Evolutionary conservation across 2,797 vertebrate genomes (phyloP).

Genomic region (Neostethus bicornis): DNA sequence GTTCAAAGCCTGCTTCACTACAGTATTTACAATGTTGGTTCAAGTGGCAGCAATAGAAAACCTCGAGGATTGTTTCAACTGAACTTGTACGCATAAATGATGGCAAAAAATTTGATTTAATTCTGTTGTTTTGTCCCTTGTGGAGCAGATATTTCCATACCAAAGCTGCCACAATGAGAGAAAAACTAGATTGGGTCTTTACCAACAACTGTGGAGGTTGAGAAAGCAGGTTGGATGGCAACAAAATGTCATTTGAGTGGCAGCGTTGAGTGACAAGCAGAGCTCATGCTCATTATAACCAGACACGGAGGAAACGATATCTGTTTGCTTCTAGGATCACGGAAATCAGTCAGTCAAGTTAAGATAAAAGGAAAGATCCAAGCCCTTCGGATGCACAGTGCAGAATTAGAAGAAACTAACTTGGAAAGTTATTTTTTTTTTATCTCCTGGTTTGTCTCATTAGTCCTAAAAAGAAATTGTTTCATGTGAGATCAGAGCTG

Average conservation of each 20-base stretch:
- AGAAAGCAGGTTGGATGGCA: conserved; percentile 24
- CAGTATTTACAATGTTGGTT: conserved; percentile 41
- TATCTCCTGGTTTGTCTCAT: conserved; percentile 39
- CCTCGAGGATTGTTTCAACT: conserved; percentile 1
- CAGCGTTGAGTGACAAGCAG: conserved; percentile 13
- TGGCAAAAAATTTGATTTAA: neutral
- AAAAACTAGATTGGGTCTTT: conserved; percentile 52
- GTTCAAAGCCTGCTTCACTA: conserved; percentile 20
- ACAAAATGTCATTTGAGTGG: conserved; percentile 24
- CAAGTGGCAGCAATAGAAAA: neutral
- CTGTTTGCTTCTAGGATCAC: conserved; percentile 13
- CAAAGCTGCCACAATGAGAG: conserved; percentile 7
- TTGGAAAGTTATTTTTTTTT: conserved; percentile 14
- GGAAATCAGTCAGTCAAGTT: conserved; percentile 18
- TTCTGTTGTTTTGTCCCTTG: conserved; percentile 5
- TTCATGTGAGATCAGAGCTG: conserved; percentile 55
- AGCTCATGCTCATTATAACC: conserved; percentile 16
- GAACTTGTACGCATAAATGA: neutral
- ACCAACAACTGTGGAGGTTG: conserved; percentile 6
- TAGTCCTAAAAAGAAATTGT: conserved; percentile 42
- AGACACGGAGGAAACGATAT: conserved; percentile 11
- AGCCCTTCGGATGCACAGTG: conserved; percentile 45
- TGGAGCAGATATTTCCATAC: conserved; percentile 8
- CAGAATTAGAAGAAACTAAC: conserved; percentile 37
- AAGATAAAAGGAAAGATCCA: conserved; percentile 41